These are phyloP conservation scores for Tetragnatha versicolor DNA, from an alignment of 1,140 invertebrate genomes.

Conservation along the genomic window DNA sequence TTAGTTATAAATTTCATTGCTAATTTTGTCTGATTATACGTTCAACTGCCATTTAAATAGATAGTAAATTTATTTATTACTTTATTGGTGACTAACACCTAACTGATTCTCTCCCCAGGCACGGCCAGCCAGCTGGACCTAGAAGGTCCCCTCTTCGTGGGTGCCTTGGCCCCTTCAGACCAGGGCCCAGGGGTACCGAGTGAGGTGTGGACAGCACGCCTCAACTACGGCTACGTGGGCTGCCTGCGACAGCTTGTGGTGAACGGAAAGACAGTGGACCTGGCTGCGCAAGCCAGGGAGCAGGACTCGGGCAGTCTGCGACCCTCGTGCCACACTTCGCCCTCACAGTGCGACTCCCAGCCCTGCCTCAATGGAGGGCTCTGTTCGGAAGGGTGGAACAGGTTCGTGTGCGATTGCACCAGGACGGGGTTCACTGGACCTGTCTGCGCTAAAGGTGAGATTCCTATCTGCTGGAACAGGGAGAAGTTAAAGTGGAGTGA, in stretches of 20 bases:
- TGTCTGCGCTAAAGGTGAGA: slow-evolving; percentile 84
- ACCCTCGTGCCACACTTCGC: slow-evolving; percentile 76
- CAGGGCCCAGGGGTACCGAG: slow-evolving; percentile 74
- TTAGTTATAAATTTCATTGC: neutral
- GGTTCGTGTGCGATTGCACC: slow-evolving; percentile 94
- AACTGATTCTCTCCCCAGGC: slow-evolving; percentile 63
- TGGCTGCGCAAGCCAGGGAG: slow-evolving; percentile 84
- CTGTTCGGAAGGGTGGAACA: slow-evolving; percentile 94
- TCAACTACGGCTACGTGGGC: slow-evolving; percentile 91
- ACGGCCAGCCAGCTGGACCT: slow-evolving; percentile 84
- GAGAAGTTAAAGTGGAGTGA: too few species aligned
- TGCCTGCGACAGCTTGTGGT: slow-evolving; percentile 92
- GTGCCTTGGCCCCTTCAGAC: slow-evolving; percentile 74
- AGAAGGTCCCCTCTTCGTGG: slow-evolving; percentile 88
- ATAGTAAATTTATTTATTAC: too few species aligned
- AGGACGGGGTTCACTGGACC: slow-evolving; percentile 87
- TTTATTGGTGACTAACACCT: too few species aligned
- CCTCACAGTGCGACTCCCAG: slow-evolving; percentile 79
- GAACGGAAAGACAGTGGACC: slow-evolving; percentile 88
- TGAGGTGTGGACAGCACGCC: slow-evolving; percentile 87
- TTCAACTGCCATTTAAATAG: neutral
- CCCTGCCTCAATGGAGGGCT: slow-evolving; percentile 90
- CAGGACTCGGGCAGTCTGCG: slow-evolving; percentile 91
- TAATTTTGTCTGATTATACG: neutral
- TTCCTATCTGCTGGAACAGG: too few species aligned